A percentile compares a stretch with the other conserved stretches of the same genome.
Conservation (phyloP, 2,888 invertebrate genomes). For the Orthosia gracilis region DNA sequence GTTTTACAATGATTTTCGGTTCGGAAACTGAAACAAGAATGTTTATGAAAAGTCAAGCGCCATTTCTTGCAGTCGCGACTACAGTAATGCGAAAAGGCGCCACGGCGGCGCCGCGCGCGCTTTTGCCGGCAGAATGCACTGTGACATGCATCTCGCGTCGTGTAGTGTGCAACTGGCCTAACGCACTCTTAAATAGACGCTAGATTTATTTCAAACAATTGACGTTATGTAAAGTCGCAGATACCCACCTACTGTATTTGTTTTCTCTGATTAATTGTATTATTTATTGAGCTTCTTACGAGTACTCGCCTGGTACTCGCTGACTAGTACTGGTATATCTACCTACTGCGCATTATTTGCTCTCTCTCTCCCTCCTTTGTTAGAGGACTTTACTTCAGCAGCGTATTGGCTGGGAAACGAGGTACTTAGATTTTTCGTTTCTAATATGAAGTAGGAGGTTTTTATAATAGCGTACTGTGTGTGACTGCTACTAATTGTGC, state of each 20-base stretch:
- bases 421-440: not conserved
- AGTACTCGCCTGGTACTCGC: no score
- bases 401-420: not conserved
- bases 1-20: no score
- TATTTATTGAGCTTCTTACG: constrained; percentile 1
- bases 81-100: constrained; percentile 82
- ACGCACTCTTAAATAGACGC: constrained; percentile 60
- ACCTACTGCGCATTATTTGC: not conserved
- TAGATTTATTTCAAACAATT: constrained; percentile 61
- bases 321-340: not conserved
- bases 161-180: constrained; percentile 61
- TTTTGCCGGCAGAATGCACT: constrained; percentile 70
- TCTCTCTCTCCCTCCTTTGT: not conserved
- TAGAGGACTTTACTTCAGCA: not conserved
- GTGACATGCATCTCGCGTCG: constrained; percentile 58
- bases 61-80: constrained; percentile 64
- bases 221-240: constrained; percentile 53
- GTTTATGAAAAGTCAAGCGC: constrained; percentile 7
- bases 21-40: no score
- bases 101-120: constrained; percentile 77
- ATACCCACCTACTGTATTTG: constrained; percentile 41
- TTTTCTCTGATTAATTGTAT: constrained; percentile 49
- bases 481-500: not conserved
- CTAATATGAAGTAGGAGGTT: not conserved
- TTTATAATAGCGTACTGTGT: not conserved